A percentile compares a stretch with the other conserved stretches of the same genome.
Evolutionary conservation across 2,888 invertebrate species (phyloP).

Genomic region (Ophion ventricosus): DNA sequence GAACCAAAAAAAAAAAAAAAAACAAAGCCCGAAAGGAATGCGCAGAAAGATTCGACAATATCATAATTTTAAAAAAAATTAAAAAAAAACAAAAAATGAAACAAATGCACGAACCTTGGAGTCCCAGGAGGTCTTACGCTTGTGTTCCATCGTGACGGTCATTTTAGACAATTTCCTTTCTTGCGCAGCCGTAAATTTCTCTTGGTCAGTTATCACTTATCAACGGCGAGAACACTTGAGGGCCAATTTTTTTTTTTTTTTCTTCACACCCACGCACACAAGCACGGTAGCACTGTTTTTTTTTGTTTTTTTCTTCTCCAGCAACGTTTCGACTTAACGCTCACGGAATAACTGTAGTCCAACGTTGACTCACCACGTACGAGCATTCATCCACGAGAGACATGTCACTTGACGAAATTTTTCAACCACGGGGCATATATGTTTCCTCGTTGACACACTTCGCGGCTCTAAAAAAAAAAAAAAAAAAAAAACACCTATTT

Average conservation of each 20-base stretch:
- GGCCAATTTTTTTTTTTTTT: conserved; percentile 19
- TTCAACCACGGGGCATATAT: conserved; percentile 13
- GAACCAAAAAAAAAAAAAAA: too few relatives aligned
- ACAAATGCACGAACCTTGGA: conserved; percentile 83
- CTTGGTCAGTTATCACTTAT: conserved; percentile 44
- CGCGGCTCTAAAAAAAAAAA: conserved; percentile 10
- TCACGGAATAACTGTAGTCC: background rate
- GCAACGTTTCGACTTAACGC: conserved; percentile 10
- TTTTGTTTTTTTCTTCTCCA: too few relatives aligned
- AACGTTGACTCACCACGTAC: conserved; percentile 1
- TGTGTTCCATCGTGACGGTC: conserved; percentile 84
- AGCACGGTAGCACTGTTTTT: conserved; percentile 30
- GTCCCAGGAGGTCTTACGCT: conserved; percentile 85
- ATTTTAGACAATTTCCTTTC: conserved; percentile 73
- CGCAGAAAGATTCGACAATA: background rate
- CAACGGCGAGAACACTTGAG: background rate
- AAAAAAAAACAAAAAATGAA: background rate
- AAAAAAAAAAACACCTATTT: too few relatives aligned
- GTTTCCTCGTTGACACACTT: conserved; percentile 38
- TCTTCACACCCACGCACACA: conserved; percentile 16
- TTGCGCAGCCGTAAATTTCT: conserved; percentile 29
- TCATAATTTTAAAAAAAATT: background rate
- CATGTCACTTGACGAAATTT: conserved; percentile 40
- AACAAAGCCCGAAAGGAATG: too few relatives aligned
- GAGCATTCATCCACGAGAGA: conserved; percentile 32